These are phyloP conservation scores for Zeugodacus cucurbitae DNA, from an alignment of 1,140 invertebrate genomes.

Conservation along the genomic window DNA sequence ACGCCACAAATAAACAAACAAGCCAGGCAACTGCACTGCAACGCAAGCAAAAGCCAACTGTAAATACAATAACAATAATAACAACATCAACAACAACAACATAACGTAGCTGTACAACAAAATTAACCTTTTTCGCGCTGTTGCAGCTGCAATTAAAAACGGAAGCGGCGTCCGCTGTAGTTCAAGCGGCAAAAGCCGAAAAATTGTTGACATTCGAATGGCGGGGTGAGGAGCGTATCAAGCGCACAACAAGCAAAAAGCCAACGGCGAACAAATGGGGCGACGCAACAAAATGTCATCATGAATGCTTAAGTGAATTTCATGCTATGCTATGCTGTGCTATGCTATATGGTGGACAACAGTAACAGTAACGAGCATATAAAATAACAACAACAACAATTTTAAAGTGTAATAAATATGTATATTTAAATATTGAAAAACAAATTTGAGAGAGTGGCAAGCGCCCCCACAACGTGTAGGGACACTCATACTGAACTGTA, in stretches of 20 bases:
- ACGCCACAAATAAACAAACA: neutral
- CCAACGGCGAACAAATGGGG: neutral
- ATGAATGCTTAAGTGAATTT: slow-evolving; percentile 22
- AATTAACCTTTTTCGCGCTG: slow-evolving; percentile 11
- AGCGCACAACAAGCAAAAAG: neutral
- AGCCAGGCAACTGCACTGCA: neutral
- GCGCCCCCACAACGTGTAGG: neutral
- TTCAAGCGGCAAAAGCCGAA: neutral
- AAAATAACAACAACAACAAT: neutral
- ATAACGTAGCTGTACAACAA: neutral
- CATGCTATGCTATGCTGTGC: neutral
- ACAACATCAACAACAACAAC: neutral
- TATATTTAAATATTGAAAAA: neutral
- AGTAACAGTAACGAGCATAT: neutral
- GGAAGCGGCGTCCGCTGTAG: slow-evolving; percentile 2
- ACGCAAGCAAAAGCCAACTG: neutral
- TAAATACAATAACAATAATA: neutral
- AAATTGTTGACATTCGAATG: neutral
- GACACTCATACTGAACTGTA: neutral
- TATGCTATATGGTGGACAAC: neutral
- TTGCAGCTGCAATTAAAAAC: slow-evolving; percentile 14
- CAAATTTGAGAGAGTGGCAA: neutral
- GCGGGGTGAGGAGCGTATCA: neutral
- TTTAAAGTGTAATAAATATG: neutral
- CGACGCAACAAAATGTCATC: slow-evolving; percentile 13